These are phyloP conservation scores for Enchytraeus crypticus DNA, from an alignment of 2,888 invertebrate genomes.

Conservation along the genomic window DNA sequence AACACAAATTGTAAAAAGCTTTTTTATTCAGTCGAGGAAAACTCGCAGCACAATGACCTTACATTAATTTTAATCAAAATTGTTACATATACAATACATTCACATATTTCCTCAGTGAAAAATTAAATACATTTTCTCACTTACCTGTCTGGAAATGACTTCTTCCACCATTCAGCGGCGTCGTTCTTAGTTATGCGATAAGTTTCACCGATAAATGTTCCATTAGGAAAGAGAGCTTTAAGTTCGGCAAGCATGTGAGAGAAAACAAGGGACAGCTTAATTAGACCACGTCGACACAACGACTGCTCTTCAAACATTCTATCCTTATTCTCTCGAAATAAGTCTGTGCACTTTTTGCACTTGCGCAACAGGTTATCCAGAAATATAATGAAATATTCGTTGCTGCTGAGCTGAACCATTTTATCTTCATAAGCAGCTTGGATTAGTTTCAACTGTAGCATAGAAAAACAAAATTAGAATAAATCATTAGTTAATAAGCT, in stretches of 20 bases:
- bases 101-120: not conserved
- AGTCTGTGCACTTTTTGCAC: constrained; percentile 94
- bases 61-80: not conserved
- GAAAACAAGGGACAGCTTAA: constrained; percentile 94
- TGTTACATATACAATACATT: not conserved
- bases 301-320: constrained; percentile 97
- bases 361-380: constrained; percentile 94
- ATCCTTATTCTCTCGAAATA: constrained; percentile 96
- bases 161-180: constrained; percentile 96
- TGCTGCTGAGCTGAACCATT: constrained; percentile 78
- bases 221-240: constrained; percentile 94
- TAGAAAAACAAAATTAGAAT: too few species aligned
- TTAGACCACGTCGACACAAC: constrained; percentile 85
- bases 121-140: too few species aligned
- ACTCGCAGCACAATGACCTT: not conserved
- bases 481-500: too few species aligned
- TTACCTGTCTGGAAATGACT: constrained; percentile 91
- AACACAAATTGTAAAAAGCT: too few species aligned
- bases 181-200: constrained; percentile 98
- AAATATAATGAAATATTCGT: constrained; percentile 94
- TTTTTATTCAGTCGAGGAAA: not conserved
- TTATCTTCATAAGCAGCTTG: constrained; percentile 75
- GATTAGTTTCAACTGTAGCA: not conserved
- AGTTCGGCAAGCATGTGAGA: constrained; percentile 99
- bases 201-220: constrained; percentile 91